Conservation (phyloP, 2,113 vertebrate genomes). For the Fregata magnificens region DNA sequence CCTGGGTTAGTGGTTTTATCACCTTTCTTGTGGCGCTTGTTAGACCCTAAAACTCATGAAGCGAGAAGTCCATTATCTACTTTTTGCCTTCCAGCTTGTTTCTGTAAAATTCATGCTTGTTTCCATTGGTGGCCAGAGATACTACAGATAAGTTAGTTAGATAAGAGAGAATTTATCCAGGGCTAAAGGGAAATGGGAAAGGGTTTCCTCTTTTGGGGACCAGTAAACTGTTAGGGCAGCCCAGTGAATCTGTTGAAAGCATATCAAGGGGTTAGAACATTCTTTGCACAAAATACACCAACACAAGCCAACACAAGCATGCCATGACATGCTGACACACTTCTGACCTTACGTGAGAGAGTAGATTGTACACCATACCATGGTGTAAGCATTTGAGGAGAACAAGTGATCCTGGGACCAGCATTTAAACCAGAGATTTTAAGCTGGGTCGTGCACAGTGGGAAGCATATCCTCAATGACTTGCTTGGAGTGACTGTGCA, state of each 20-base stretch:
- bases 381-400: background rate
- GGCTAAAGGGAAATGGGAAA: background rate
- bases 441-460: background rate
- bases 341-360: background rate
- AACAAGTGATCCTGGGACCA: background rate
- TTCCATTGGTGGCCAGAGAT: background rate
- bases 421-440: background rate
- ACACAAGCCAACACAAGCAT: fast-evolving
- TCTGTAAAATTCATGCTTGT: background rate
- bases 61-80: background rate
- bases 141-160: background rate
- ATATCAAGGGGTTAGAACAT: background rate
- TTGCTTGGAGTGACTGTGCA: background rate
- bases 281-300: background rate
- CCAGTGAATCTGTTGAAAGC: background rate
- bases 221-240: background rate
- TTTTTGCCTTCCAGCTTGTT: background rate
- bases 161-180: background rate
- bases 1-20: background rate
- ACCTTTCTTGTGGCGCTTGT: background rate
- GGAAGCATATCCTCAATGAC: background rate
- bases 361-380: background rate
- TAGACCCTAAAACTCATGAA: background rate
- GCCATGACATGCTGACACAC: background rate
- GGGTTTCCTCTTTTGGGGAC: background rate